Evolutionary conservation across 2,113 vertebrate genomes (phyloP).

Genomic region (Pelobates fuscus): DNA sequence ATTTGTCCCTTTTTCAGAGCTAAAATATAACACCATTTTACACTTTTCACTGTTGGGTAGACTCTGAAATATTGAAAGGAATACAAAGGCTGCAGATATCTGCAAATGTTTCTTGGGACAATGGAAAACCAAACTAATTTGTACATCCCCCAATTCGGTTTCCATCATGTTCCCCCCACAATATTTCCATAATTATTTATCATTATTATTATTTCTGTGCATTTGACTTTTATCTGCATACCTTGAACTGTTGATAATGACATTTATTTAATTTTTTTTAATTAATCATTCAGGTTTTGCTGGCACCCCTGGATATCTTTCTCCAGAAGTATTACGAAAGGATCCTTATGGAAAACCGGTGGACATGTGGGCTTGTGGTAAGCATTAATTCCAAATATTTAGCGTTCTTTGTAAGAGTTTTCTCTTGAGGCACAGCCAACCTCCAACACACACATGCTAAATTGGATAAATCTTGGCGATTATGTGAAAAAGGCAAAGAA

Average conservation of each 20-base stretch:
- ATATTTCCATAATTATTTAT: too few relatives aligned
- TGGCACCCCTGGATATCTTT: conserved; percentile 94
- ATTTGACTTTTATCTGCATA: too few relatives aligned
- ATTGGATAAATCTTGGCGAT: not conserved
- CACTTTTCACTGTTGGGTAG: not conserved
- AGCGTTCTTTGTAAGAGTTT: not conserved
- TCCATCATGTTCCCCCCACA: too few relatives aligned
- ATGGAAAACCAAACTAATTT: too few relatives aligned
- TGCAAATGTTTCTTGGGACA: too few relatives aligned
- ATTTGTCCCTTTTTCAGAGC: not conserved
- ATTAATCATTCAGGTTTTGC: conserved; percentile 80
- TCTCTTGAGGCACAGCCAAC: not conserved
- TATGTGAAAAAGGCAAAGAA: not conserved
- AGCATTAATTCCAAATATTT: conserved; percentile 54
- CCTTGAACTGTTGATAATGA: too few relatives aligned
- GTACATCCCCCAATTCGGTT: too few relatives aligned
- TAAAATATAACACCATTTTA: not conserved
- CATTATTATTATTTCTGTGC: too few relatives aligned
- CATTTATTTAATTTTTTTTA: too few relatives aligned
- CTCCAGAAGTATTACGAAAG: conserved; percentile 93
- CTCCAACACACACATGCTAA: not conserved
- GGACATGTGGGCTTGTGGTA: conserved; percentile 99
- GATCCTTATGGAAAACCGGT: conserved; percentile 97
- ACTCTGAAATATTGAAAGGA: too few relatives aligned
- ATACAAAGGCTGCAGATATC: too few relatives aligned